Evolutionary conservation across 2,797 vertebrate species (phyloP), one percentile per base, ranked within the genome.

Genomic region (Esox lucius): DNA sequence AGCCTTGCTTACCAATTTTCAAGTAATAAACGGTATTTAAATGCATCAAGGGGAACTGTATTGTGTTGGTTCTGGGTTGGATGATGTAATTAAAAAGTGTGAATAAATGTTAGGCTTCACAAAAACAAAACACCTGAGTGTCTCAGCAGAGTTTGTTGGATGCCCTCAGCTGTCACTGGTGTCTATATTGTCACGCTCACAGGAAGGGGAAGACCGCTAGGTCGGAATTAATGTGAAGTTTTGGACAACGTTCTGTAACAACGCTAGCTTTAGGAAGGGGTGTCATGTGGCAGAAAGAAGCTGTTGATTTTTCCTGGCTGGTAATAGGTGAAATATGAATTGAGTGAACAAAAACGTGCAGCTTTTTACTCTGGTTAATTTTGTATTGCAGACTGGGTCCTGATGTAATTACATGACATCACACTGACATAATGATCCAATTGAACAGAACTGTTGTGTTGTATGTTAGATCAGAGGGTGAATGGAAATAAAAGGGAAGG

Each of bases 121-220:
- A 59, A 76, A 81, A 83, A 39, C 86, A 85, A 87, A 88, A 88
- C 85, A 83, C 87, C 84, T 86, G 70, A 3, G 88, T 73, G 84
- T 87, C 82, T 88, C 75, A 67, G 85, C 80, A 84, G 80, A 80
- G 51, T 76, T 82, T 80, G 53, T 80, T 83, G 83, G 87, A 88
- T 89, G 82, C 83, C 86, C 83, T 83, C 75, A 67, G 81, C 85
- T 89, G 86, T 88, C 89, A 89, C 87, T 86, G 87, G 82, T 82
- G 86, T 77, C 81, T 80, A 89, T 80, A 89, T 90, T 81, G 85
- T 75, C 80, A 88, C 86, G 12, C 42, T 7, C 42, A 46, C 87
- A 90, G 71, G 79, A 87, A 87, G 87, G 87, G 72, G 81, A 81
- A 84, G 84, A 82, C 69, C 31, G 76, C n/a, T 28, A 80, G 84